Conservation (phyloP, 2,113 vertebrate species). For the Chrysemys picta region DNA sequence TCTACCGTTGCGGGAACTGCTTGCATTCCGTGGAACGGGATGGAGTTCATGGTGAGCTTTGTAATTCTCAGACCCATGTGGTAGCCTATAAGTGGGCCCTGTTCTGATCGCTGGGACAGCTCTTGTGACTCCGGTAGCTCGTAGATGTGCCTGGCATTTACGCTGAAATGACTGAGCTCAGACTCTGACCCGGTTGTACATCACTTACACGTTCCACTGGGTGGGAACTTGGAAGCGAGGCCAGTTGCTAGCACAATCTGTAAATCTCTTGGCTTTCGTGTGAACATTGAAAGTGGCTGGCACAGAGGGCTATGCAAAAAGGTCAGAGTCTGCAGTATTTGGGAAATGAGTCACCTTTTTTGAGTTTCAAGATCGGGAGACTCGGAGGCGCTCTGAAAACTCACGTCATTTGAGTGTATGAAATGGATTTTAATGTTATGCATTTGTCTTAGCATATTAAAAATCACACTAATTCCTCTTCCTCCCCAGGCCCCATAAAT, state of each 20-base stretch:
- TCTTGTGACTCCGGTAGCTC: rapidly evolving
- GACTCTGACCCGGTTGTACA: background rate
- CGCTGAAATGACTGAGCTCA: rapidly evolving
- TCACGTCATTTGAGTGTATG: background rate
- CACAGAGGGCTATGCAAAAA: background rate
- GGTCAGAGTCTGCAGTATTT: slow-evolving; percentile 62
- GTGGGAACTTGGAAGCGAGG: rapidly evolving
- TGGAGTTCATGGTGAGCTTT: background rate
- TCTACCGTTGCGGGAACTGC: background rate
- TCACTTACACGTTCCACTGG: rapidly evolving
- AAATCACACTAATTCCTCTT: background rate
- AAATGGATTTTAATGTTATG: background rate
- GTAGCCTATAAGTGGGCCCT: background rate
- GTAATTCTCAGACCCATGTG: background rate
- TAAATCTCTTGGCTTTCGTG: background rate
- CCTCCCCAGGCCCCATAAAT: rapidly evolving
- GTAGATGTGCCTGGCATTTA: rapidly evolving
- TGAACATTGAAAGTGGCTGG: background rate
- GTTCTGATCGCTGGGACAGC: background rate
- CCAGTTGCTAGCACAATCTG: background rate
- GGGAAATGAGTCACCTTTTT: slow-evolving; percentile 68
- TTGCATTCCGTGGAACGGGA: background rate
- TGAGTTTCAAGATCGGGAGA: slow-evolving; percentile 19
- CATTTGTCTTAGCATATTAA: background rate
- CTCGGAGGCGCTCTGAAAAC: background rate